Evolutionary conservation across 23 tunicate genomes (phyloP).

Genomic region (Clavelina lepadiformis): DNA sequence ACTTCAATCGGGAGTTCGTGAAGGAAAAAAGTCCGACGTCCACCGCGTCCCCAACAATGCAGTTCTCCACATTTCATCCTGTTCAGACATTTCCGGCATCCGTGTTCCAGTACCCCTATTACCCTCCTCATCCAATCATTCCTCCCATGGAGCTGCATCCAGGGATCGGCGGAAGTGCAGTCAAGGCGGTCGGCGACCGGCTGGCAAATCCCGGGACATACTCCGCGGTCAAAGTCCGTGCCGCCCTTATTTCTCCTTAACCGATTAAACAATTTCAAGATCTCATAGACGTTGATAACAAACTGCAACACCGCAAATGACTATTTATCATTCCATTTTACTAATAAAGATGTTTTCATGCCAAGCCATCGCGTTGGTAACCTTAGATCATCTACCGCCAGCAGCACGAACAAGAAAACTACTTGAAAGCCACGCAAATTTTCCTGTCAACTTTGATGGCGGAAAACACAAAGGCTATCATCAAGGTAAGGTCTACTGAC

Average conservation of each 20-base stretch:
- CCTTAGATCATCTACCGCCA: neutral
- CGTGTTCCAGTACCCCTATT: slow-evolving; percentile 28
- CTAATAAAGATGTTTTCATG: slow-evolving; percentile 14
- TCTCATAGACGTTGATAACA: too few relatives aligned
- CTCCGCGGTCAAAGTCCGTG: slow-evolving; percentile 46
- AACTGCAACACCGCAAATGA: too few relatives aligned
- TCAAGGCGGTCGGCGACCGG: slow-evolving; percentile 7
- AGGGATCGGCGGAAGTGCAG: slow-evolving; percentile 3
- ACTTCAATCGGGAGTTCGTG: neutral
- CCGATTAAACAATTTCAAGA: too few relatives aligned
- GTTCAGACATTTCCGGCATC: slow-evolving; percentile 22
- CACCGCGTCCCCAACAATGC: slow-evolving; percentile 13
- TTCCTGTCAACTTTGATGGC: neutral
- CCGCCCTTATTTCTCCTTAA: slow-evolving; percentile 48
- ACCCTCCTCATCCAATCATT: slow-evolving; percentile 1
- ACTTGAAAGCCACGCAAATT: neutral
- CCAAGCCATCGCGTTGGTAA: neutral
- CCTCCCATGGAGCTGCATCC: neutral
- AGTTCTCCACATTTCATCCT: slow-evolving; percentile 19
- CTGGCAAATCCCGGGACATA: slow-evolving; percentile 21
- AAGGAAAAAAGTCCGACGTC: slow-evolving; percentile 1
- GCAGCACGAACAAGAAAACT: neutral
- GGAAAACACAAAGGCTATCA: too few relatives aligned
- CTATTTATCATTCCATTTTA: too few relatives aligned
- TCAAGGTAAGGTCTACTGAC: too few relatives aligned